Evolutionary conservation across 2,113 vertebrate genomes (phyloP).

Genomic region (Alectura lathami): DNA sequence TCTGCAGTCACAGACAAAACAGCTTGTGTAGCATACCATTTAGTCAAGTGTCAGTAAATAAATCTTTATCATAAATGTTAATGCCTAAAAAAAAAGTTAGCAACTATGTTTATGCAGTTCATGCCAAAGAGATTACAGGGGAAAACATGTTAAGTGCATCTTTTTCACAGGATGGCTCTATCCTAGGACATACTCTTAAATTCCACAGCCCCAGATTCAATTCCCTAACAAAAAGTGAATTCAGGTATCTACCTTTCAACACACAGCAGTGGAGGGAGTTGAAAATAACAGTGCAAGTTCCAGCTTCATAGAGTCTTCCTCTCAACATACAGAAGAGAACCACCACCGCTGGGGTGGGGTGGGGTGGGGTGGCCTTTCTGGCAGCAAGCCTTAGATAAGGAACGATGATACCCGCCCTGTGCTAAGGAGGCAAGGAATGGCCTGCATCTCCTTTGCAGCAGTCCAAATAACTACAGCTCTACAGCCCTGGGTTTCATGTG

Average conservation of each 20-base stretch:
- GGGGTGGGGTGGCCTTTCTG: neutral
- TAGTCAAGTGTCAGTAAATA: neutral
- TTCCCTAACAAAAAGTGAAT: neutral
- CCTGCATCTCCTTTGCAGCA: neutral
- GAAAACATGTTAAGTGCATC: neutral
- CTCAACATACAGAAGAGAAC: neutral
- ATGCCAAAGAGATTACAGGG: neutral
- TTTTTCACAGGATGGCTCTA: neutral
- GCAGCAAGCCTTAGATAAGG: neutral
- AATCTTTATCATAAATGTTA: neutral
- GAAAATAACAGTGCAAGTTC: neutral
- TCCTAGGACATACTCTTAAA: neutral
- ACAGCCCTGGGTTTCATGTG: neutral
- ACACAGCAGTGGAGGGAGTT: neutral
- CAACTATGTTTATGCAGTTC: neutral
- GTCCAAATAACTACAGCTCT: neutral
- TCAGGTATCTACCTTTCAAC: neutral
- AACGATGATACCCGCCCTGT: neutral
- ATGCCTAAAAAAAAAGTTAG: neutral
- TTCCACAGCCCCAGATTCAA: neutral
- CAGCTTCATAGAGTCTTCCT: neutral
- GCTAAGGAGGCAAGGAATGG: neutral
- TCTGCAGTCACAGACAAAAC: neutral
- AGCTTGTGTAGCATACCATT: neutral
- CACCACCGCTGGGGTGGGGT: fast-evolving